Evolutionary conservation across 53 echinoderm and acorn worm genomes (phyloP).

Genomic region (Apostichopus leukothele): DNA sequence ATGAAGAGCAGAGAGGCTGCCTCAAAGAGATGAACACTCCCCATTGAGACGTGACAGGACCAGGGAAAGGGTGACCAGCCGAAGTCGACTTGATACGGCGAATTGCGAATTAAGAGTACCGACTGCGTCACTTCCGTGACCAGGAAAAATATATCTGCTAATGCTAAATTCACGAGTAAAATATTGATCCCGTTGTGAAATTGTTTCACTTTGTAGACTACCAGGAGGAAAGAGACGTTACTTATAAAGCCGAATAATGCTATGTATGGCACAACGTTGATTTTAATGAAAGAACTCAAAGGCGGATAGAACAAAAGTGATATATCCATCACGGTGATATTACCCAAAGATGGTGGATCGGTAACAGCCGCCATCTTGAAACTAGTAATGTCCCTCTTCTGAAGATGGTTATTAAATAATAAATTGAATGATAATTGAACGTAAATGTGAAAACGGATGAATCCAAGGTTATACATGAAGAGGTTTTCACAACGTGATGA

Average conservation of each 20-base stretch:
- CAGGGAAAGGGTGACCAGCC: neutral
- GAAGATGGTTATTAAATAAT: too few relatives aligned
- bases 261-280: neutral
- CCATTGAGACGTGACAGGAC: neutral
- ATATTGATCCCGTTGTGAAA: slow-evolving; percentile 32
- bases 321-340: neutral
- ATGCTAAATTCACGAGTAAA: slow-evolving; percentile 26
- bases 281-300: neutral
- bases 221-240: slow-evolving; percentile 21
- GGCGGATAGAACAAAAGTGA: neutral
- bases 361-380: too few relatives aligned
- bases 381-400: too few relatives aligned
- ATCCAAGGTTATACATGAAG: too few relatives aligned
- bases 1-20: slow-evolving; percentile 35
- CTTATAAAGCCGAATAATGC: slow-evolving; percentile 16
- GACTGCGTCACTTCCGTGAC: slow-evolving; percentile 25
- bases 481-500: too few relatives aligned
- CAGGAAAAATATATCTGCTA: slow-evolving; percentile 32
- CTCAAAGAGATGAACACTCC: slow-evolving; percentile 28
- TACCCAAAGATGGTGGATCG: too few relatives aligned
- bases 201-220: slow-evolving; percentile 20
- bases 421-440: too few relatives aligned
- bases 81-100: slow-evolving; percentile 28
- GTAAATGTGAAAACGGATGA: too few relatives aligned
- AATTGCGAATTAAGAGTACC: neutral